These are phyloP conservation scores for Lymantria dispar DNA, from an alignment of 2,888 invertebrate genomes.

Conservation along the genomic window DNA sequence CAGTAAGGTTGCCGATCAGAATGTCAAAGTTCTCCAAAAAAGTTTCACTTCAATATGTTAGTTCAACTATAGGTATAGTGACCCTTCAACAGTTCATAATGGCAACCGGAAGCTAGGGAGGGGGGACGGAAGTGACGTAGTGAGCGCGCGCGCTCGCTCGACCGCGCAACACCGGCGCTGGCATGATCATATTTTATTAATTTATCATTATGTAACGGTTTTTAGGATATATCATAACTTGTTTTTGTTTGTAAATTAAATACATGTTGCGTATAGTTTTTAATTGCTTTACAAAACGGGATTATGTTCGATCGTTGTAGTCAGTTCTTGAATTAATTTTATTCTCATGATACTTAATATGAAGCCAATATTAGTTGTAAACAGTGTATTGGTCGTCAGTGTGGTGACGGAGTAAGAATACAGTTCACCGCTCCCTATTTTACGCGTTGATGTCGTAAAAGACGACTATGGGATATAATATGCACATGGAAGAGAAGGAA, in stretches of 20 bases:
- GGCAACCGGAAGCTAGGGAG: conserved; percentile 43
- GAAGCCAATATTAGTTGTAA: neutral
- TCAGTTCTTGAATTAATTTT: neutral
- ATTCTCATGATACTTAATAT: neutral
- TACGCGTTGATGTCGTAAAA: no score
- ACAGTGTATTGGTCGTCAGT: no score
- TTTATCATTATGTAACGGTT: conserved; percentile 49
- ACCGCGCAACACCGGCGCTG: conserved; percentile 50
- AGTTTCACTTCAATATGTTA: no score
- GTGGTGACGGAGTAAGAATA: no score
- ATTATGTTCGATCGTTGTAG: neutral
- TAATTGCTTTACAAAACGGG: neutral
- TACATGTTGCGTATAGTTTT: neutral
- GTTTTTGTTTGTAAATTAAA: conserved; percentile 9
- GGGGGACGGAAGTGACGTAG: conserved; percentile 59
- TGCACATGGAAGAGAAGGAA: no score
- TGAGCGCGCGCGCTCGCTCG: conserved; percentile 51
- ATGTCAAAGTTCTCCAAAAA: no score
- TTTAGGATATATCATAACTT: conserved; percentile 23
- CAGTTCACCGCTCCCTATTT: no score
- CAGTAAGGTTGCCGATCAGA: no score
- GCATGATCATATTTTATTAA: conserved; percentile 42
- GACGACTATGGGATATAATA: no score
- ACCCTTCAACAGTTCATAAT: conserved; percentile 22
- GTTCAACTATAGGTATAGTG: conserved; percentile 1